A percentile compares a stretch with the other conserved stretches of the same genome.
phyloP scores from a whole-genome alignment of 1,140 invertebrate species.

The Delia radicum region DNA sequence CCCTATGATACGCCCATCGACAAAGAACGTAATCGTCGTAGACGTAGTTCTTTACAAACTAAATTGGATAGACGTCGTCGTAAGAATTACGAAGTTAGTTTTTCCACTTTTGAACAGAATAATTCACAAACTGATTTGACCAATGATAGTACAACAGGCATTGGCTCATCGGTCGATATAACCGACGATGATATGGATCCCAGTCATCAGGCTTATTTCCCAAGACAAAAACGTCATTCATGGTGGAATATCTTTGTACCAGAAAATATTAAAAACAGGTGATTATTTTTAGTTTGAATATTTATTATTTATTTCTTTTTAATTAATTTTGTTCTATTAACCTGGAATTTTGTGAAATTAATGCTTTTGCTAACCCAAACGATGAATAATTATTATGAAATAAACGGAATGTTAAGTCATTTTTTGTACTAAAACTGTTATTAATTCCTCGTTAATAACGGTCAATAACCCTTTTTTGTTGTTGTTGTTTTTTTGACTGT shows the following conservation, averaged over 20 bases:
- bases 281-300: slow-evolving; percentile 28
- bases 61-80: slow-evolving; percentile 67
- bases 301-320: slow-evolving; percentile 1
- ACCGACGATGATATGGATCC: slow-evolving; percentile 44
- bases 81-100: slow-evolving; percentile 63
- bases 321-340: slow-evolving; percentile 11
- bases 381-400: neutral
- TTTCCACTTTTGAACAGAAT: slow-evolving; percentile 41
- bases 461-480: slow-evolving; percentile 13
- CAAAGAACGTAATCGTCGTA: slow-evolving; percentile 53
- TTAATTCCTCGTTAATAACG: slow-evolving; percentile 1
- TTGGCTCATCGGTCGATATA: slow-evolving; percentile 31
- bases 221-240: slow-evolving; percentile 73
- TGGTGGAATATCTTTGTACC: slow-evolving; percentile 85
- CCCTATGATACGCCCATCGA: slow-evolving; percentile 42
- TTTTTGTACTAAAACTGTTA: neutral
- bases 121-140: slow-evolving; percentile 47
- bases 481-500: neutral
- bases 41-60: slow-evolving; percentile 74
- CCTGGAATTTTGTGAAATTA: slow-evolving; percentile 16
- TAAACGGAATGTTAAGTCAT: neutral
- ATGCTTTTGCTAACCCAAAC: neutral
- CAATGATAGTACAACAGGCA: slow-evolving; percentile 42
- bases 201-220: slow-evolving; percentile 52
- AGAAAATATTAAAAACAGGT: slow-evolving; percentile 69